A percentile compares a stretch with the other conserved stretches of the same genome.
Conservation (phyloP, 2,888 invertebrate species). For the Empis stercorea region DNA sequence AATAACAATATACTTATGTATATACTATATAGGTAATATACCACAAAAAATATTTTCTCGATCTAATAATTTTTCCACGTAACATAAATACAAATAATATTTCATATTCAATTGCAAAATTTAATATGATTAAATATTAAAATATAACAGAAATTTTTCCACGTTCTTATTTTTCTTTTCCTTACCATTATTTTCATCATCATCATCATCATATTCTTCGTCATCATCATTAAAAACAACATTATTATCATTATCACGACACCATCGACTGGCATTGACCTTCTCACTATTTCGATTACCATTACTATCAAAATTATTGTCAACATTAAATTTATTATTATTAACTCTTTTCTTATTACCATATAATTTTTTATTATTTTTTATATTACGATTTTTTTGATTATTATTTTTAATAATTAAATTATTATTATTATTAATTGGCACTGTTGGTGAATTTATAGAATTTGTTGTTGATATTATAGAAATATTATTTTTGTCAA, state of each 20-base stretch:
- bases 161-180: no score
- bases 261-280: slow-evolving; percentile 2
- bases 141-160: no score
- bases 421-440: slow-evolving; percentile 10
- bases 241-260: neutral
- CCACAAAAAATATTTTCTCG: no score
- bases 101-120: no score
- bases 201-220: neutral
- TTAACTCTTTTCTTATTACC: neutral
- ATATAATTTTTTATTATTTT: neutral
- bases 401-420: neutral
- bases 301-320: neutral
- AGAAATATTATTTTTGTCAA: neutral
- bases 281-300: neutral
- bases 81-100: no score
- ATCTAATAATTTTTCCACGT: no score
- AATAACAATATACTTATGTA: no score
- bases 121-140: no score
- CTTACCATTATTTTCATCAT: neutral
- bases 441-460: neutral
- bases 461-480: neutral
- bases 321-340: neutral
- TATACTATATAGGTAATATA: no score
- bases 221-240: neutral
- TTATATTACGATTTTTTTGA: neutral